Evolutionary conservation across 2,888 invertebrate species (phyloP), one percentile per base, ranked within the genome.

Genomic region (Chymomyza caudatula): DNA sequence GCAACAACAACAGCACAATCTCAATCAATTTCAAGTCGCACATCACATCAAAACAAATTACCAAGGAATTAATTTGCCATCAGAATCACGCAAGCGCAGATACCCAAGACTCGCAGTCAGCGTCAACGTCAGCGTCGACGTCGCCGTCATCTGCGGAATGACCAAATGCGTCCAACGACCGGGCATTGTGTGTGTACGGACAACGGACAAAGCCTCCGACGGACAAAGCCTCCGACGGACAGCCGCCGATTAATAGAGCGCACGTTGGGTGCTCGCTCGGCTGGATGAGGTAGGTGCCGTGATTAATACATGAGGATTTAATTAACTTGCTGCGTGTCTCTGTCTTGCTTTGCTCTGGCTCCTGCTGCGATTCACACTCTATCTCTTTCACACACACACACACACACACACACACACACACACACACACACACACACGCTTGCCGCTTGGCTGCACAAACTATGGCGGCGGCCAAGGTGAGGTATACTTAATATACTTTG

Each of bases 41-140:
- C 84, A 81, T 79, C 79, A 82, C 84, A 88, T 88, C 86, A 87
- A 85, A 87, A 87, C 85, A 88, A 87, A 88, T 88, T 88, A 87
- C 87, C 76, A 87, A 81, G 78, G 79, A 88, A 88, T 88, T 88
- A 88, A 88, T 87, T 88, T 86, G 83, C 77, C 78, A 80, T 76
- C 77, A 79, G 80, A 83, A 83, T 79, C 87, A 87, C 85, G 87
- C 87, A 87, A 83, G 78, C 81, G 87, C 80, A 86, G 65, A 67
- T n/a, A 22, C 17, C 19, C 17, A 11, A 15, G 25, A 22, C 23
- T 54, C 54, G 17, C 17, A 17, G 23, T 52, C 22, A 13, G 8
- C 6, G 52, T 22, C 19, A n/a, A 4, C 52, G 23, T 52, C 19
- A 22, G 13, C 52, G 23, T 29, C 60, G 61, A 60, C 65, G 51